phyloP scores from a whole-genome alignment of 2,113 vertebrate genomes.

The Melanotaenia duboulayi region DNA sequence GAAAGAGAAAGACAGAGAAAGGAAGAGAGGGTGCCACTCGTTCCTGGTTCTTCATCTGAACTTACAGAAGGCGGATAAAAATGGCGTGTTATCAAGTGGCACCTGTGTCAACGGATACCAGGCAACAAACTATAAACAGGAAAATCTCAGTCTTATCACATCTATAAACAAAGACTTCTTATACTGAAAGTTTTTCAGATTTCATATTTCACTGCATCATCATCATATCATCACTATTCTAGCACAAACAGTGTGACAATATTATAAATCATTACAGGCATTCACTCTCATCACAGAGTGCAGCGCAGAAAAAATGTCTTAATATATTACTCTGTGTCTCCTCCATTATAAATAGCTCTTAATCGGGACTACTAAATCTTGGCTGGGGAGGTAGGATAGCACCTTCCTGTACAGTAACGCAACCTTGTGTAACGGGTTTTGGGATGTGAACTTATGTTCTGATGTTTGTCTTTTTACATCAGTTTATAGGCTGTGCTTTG shows the following conservation, averaged over 20 bases:
- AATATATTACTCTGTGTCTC: constrained; percentile 86
- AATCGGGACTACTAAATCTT: constrained; percentile 64
- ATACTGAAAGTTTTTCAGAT: constrained; percentile 58
- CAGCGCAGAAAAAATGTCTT: constrained; percentile 74
- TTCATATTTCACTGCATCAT: constrained; percentile 71
- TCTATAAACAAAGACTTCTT: constrained; percentile 73
- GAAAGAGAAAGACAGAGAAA: constrained; percentile 35
- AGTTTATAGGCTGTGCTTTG: constrained; percentile 64
- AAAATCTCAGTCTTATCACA: constrained; percentile 63
- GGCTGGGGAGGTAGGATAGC: constrained; percentile 67
- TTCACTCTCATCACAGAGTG: constrained; percentile 72
- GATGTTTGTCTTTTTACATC: constrained; percentile 29
- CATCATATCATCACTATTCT: constrained; percentile 72
- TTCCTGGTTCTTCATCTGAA: constrained; percentile 54
- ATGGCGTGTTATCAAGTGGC: constrained; percentile 53
- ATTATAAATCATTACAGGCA: constrained; percentile 79
- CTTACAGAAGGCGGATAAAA: constrained; percentile 48
- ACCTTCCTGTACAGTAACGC: constrained; percentile 70
- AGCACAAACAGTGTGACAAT: constrained; percentile 77
- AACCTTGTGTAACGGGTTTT: constrained; percentile 44
- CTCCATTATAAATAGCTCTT: constrained; percentile 84
- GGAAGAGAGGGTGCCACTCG: constrained; percentile 45
- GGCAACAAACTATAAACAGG: constrained; percentile 66
- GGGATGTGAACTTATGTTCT: constrained; percentile 28
- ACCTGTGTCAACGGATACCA: constrained; percentile 59